phyloP scores from a whole-genome alignment of 2,797 vertebrate genomes.

The Rhinella marina region DNA sequence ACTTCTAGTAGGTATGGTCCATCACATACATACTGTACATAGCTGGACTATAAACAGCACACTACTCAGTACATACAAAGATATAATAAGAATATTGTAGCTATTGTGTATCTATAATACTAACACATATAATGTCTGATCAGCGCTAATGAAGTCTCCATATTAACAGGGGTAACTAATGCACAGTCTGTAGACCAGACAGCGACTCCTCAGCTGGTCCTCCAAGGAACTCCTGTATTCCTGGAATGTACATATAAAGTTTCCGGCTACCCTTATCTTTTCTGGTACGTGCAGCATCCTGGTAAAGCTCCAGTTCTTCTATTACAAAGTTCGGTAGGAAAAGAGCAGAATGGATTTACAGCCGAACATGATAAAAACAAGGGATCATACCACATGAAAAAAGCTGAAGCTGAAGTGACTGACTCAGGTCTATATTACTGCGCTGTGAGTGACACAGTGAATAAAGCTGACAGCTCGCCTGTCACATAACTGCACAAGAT shows the following conservation, averaged over 20 bases:
- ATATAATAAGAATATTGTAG: not conserved
- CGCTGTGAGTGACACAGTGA: conserved; percentile 55
- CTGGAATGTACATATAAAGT: conserved; percentile 57
- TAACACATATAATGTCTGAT: too few species aligned
- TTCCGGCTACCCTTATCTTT: not conserved
- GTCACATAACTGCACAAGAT: not conserved
- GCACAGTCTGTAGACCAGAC: conserved; percentile 52
- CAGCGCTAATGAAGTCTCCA: not conserved
- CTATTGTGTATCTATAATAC: not conserved
- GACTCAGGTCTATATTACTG: conserved; percentile 49
- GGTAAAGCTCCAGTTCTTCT: conserved; percentile 57
- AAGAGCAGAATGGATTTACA: conserved; percentile 27
- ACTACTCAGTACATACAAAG: not conserved
- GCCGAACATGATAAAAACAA: conserved; percentile 40
- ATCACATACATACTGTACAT: not conserved
- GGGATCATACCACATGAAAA: conserved; percentile 33
- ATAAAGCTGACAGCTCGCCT: not conserved
- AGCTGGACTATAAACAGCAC: not conserved
- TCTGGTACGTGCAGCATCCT: conserved; percentile 64
- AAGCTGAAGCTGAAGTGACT: not conserved
- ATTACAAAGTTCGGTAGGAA: not conserved
- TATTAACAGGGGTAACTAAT: conserved; percentile 46
- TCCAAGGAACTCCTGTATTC: conserved; percentile 31
- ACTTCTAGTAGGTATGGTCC: too few species aligned
- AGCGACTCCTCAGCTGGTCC: not conserved